Conservation (phyloP, 2,888 invertebrate genomes). For the Lasioglossum morio region DNA sequence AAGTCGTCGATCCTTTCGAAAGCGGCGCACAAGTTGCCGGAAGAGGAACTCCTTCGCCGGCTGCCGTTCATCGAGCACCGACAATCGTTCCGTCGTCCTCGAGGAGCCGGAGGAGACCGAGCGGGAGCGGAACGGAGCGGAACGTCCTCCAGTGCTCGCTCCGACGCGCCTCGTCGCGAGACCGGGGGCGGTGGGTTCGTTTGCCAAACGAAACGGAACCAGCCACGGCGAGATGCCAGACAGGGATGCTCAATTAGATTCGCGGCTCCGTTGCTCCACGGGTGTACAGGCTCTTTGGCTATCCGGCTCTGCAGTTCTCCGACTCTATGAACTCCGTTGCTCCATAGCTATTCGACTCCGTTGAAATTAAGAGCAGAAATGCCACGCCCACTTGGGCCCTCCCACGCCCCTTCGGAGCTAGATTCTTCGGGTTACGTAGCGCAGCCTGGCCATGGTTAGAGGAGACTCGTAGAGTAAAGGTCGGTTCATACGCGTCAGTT, state of each 20-base stretch:
- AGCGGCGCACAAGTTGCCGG: constrained; percentile 10
- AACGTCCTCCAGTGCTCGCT: background rate
- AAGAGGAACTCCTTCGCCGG: background rate
- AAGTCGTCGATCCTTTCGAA: constrained; percentile 27
- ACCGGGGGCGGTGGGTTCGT: background rate
- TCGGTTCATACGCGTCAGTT: no score
- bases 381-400: background rate
- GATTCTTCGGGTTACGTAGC: background rate
- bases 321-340: background rate
- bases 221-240: background rate
- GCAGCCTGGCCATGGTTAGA: no score
- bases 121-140: background rate
- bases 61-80: constrained; percentile 6
- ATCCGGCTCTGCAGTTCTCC: background rate
- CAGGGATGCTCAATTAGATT: background rate
- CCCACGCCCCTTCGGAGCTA: background rate
- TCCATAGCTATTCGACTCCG: background rate
- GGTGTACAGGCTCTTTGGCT: background rate
- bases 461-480: no score
- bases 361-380: background rate
- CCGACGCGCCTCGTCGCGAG: constrained; percentile 19
- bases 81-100: background rate
- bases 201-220: constrained; percentile 1
- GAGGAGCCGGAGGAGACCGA: background rate
- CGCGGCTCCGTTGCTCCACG: background rate